Conservation (phyloP, 2,797 vertebrate genomes). For the Brachymystax lenok region DNA sequence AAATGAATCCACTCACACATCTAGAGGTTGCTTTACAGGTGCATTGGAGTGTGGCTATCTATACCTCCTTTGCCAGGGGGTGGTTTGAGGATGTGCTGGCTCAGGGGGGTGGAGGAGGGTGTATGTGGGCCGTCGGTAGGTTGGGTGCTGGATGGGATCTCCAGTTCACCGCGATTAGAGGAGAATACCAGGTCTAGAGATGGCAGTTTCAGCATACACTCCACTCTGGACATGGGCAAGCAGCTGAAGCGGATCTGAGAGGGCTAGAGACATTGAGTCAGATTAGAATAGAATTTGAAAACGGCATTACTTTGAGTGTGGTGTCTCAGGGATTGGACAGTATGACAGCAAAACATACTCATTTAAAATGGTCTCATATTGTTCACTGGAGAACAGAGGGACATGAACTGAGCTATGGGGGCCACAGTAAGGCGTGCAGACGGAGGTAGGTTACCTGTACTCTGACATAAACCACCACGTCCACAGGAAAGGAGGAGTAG, state of each 20-base stretch:
- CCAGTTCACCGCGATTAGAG: slow-evolving; percentile 94
- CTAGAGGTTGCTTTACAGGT: background rate
- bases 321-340: background rate
- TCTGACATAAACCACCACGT: slow-evolving; percentile 97
- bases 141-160: slow-evolving; percentile 79
- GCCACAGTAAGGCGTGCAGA: background rate
- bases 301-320: background rate
- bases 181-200: slow-evolving; percentile 98
- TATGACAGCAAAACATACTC: background rate
- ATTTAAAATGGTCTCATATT: background rate
- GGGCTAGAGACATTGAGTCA: slow-evolving; percentile 74
- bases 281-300: background rate
- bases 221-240: slow-evolving; percentile 94
- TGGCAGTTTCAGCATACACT: slow-evolving; percentile 97
- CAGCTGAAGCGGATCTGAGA: slow-evolving; percentile 99
- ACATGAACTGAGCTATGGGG: too few relatives aligned
- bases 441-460: slow-evolving; percentile 84
- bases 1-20: background rate
- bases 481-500: slow-evolving; percentile 97
- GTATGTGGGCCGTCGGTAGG: slow-evolving; percentile 73
- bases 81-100: slow-evolving; percentile 76
- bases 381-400: too few relatives aligned
- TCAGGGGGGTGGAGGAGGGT: slow-evolving; percentile 64
- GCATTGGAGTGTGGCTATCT: background rate
- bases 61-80: slow-evolving; percentile 85